Base-by-base conservation (phyloP, 2,888 invertebrate genomes). In the Halictus quadricinctus region DNA sequence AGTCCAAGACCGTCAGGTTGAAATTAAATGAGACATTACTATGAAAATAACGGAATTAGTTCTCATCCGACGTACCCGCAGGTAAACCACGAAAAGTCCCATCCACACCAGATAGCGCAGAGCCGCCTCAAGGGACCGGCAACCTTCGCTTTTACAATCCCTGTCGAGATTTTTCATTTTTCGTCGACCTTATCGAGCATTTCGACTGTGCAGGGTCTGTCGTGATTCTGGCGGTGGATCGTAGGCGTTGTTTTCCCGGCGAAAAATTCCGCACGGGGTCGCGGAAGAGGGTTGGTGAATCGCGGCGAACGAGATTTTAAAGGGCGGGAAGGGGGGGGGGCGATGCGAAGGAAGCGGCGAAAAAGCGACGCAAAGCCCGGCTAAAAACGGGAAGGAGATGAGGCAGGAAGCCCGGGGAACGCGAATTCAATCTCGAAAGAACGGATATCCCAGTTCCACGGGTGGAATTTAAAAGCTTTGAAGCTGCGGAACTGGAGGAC, bases 391-490 rank as follows among this genome's bases (percentile, higher is more conserved):
- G 76, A 29, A 43, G 46, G 46, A 54, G 50, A 60, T 41, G 15
- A 21, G 66, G 41, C n/a, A 66, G 60, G 64, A 74, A 81, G 58
- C 72, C 46, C 29, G 18, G 50, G 50, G n/a, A 29, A 75, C 29
- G 79, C 76, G 84, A 77, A 84, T 84, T 87, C 83, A 87, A 87
- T 87, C 81, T 81, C 50, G 83, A 79, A 81, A 79, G 79, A 83
- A 78, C 86, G 87, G 83, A 86, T 86, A 87, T 86, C 76, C 83
- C 29, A 72, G 69, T 73, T 76, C 72, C 72, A 60, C 75, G 58
- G 66, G 54, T 58, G 73, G 83, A 78, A 86, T 83, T 78, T 76
- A 76, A 86, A 83, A 83, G 83, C 82, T 83, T 80, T 80, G 81
- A 84, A 77, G 80, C 58, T 72, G 72, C 36, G 72, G 46, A 43